These are phyloP conservation scores for Cylindroiulus punctatus DNA, from an alignment of 2,888 invertebrate species.

Conservation along the genomic window DNA sequence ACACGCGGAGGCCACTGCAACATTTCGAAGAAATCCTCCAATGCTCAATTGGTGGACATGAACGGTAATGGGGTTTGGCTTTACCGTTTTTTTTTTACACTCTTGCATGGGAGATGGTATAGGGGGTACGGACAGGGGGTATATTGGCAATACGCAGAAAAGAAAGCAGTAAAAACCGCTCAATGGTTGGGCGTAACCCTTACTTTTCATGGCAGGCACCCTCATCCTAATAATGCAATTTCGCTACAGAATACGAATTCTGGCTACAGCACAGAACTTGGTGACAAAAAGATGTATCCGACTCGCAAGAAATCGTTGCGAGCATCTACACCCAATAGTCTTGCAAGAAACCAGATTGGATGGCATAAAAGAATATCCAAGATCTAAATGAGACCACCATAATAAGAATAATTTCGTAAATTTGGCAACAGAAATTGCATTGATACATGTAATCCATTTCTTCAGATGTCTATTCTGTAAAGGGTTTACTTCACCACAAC, in stretches of 20 bases:
- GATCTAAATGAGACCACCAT: too few species aligned
- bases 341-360: too few species aligned
- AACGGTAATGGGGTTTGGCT: background rate
- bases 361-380: too few species aligned
- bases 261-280: too few species aligned
- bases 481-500: background rate
- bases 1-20: background rate
- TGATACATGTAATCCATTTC: too few species aligned
- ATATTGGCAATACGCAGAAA: slow-evolving; percentile 18
- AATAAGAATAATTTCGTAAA: too few species aligned
- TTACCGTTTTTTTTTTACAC: background rate
- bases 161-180: slow-evolving; percentile 10
- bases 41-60: background rate
- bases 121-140: background rate
- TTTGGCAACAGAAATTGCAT: too few species aligned
- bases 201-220: background rate
- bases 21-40: background rate
- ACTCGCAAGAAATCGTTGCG: too few species aligned
- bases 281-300: too few species aligned
- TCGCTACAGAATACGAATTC: too few species aligned
- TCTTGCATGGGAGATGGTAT: too few species aligned
- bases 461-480: background rate
- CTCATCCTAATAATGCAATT: slow-evolving; percentile 1
- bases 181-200: background rate
- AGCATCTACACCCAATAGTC: too few species aligned